Base-by-base conservation (phyloP, 2,888 invertebrate genomes). In the Cenopis cana region DNA sequence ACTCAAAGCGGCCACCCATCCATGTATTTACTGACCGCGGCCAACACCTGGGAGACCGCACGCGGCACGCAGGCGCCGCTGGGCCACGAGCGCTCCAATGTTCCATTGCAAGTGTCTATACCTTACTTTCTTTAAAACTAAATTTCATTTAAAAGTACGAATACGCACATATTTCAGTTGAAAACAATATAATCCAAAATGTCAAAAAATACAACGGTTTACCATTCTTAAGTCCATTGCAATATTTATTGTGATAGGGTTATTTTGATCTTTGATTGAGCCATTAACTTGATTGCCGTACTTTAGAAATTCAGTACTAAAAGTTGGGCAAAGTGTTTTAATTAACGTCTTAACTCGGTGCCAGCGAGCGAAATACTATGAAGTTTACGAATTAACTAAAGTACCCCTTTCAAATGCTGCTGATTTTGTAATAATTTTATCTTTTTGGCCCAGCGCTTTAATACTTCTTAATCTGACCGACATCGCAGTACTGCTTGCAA, bases 371-470 rank as follows among this genome's bases (percentile, higher is more conserved):
- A 82, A 88, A 87, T 87, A 86, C 82, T 88, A 87, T 87, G 86
- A 90, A 91, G 89, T 91, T 92, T 90, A 88, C 89, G 89, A 90
- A 90, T 90, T 90, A 91, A 91, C 87, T 90, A 86, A 86, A 89
- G 89, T 90, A 90, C 89, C 87, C 89, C 88, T 74, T 84, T 81
- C 82, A 80, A 74, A 82, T 82, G 78, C 81, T 79, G 86, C 85
- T 84, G 81, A 82, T 81, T 84, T 85, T 80, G 80, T 78, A 84
- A 83, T 82, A 83, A 56, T 81, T 82, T 81, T 78, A 79, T 76
- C 70, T 82, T 83, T 83, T 82, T 79, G 78, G 80, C 78, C 79
- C 77, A 71, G 24, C 38, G 11, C 59, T 64, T 41, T 59, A 49
- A 24, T 70, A 52, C 41, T 50, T 59, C 24, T 64, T 64, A 62